A percentile compares a stretch with the other conserved stretches of the same genome.
Evolutionary conservation across 2,888 invertebrate genomes (phyloP).

Genomic region (Melieria omissa): DNA sequence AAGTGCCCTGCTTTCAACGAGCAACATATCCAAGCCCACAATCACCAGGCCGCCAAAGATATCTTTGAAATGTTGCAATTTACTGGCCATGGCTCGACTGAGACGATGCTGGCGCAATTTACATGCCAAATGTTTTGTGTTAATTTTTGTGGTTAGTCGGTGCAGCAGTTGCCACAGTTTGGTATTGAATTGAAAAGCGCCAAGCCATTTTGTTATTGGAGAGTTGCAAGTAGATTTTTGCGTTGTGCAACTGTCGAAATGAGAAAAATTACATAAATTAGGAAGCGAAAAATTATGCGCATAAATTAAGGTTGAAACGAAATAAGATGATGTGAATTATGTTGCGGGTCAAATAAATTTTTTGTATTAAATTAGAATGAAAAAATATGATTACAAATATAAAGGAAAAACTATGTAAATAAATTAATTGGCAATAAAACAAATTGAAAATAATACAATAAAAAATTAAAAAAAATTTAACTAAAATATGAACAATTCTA

Average conservation of each 20-base stretch:
- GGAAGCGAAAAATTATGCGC: conserved; percentile 2
- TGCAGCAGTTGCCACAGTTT: conserved; percentile 8
- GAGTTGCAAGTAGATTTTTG: no score
- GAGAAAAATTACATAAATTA: conserved; percentile 27
- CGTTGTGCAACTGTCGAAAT: no score
- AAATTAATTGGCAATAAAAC: no score
- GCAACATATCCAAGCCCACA: conserved; percentile 18
- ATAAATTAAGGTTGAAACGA: conserved; percentile 10
- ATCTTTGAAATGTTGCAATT: conserved; percentile 33
- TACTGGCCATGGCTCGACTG: conserved; percentile 21
- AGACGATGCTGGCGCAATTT: conserved; percentile 4
- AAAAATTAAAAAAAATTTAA: no score
- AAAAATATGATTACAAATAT: no score
- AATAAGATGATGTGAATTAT: conserved; percentile 9
- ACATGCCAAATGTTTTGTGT: conserved; percentile 21
- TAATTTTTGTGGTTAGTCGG: conserved; percentile 21
- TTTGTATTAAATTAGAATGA: no score
- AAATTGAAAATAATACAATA: no score
- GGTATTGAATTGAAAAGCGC: no score
- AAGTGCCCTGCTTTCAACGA: neutral
- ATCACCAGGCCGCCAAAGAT: conserved; percentile 30
- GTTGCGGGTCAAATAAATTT: neutral
- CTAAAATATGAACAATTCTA: no score
- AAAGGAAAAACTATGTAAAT: no score
- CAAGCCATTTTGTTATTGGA: no score